Percentiles rank a stretch among this genome's conserved stretches.
phyloP scores from a whole-genome alignment of 53 echinoderm and acorn worm genomes.

The Holothuria scabra region DNA sequence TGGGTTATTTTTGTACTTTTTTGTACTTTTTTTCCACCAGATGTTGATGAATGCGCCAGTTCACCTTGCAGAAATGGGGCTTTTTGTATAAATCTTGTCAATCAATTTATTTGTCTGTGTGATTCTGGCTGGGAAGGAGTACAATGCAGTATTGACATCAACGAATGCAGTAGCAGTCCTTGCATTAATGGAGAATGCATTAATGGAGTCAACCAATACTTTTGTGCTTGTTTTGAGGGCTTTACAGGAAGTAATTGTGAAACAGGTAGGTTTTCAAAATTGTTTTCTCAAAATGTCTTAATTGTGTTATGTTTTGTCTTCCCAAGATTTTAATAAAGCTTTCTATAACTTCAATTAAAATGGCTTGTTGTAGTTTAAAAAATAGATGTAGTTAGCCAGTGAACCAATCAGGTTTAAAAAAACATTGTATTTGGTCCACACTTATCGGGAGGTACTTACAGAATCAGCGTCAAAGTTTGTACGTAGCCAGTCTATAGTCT shows the following conservation, averaged over 20 bases:
- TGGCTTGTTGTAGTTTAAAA: too few relatives aligned
- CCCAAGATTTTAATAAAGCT: too few relatives aligned
- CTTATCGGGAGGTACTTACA: too few relatives aligned
- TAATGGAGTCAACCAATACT: slow-evolving; percentile 45
- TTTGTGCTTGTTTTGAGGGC: slow-evolving; percentile 40
- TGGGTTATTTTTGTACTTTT: too few relatives aligned
- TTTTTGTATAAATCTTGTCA: neutral
- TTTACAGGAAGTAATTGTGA: slow-evolving; percentile 61
- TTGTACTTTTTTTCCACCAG: neutral
- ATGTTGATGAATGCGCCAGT: slow-evolving; percentile 33
- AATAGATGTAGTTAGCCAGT: too few relatives aligned
- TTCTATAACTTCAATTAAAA: too few relatives aligned
- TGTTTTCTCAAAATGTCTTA: too few relatives aligned
- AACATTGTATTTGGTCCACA: too few relatives aligned
- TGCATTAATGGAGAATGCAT: slow-evolving; percentile 50
- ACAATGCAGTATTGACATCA: slow-evolving; percentile 42
- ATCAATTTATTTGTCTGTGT: slow-evolving; percentile 30
- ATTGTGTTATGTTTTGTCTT: too few relatives aligned
- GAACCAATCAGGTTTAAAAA: too few relatives aligned
- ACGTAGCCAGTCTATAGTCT: too few relatives aligned
- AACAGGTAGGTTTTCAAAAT: slow-evolving; percentile 25
- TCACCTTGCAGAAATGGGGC: slow-evolving; percentile 43
- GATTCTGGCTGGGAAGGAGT: slow-evolving; percentile 31
- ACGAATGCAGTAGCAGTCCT: slow-evolving; percentile 50
- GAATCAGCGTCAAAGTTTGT: too few relatives aligned